phyloP scores from a whole-genome alignment of 2,113 vertebrate genomes.

The Acanthochromis polyacanthus region DNA sequence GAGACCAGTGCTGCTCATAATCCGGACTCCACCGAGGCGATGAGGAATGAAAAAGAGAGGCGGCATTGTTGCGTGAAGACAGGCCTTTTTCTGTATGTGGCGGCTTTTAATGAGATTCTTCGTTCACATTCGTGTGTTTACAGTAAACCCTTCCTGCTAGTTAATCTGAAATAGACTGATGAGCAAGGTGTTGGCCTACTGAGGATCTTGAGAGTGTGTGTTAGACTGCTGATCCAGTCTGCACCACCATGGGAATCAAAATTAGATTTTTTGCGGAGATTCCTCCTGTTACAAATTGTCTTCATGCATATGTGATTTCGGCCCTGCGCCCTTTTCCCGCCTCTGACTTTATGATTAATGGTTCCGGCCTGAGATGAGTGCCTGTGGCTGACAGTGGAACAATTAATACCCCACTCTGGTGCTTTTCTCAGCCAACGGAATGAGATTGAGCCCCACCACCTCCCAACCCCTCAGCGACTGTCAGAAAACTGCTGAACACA shows the following conservation, averaged over 20 bases:
- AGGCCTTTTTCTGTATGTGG: constrained; percentile 38
- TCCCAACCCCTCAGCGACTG: not conserved
- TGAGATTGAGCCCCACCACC: constrained; percentile 11
- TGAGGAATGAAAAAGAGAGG: constrained; percentile 48
- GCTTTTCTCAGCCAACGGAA: constrained; percentile 42
- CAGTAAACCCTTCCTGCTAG: constrained; percentile 41
- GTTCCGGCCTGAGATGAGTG: constrained; percentile 43
- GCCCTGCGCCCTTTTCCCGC: constrained; percentile 9
- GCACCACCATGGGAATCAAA: not conserved
- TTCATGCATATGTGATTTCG: constrained; percentile 57
- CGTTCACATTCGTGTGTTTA: constrained; percentile 35
- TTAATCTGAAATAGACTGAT: constrained; percentile 42
- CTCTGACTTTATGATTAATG: constrained; percentile 64
- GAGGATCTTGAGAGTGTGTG: not conserved
- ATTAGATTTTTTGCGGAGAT: constrained; percentile 34
- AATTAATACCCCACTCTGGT: constrained; percentile 56
- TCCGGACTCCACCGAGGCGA: constrained; percentile 41
- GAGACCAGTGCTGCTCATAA: constrained; percentile 45
- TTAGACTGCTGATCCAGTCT: not conserved
- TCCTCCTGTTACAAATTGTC: constrained; percentile 34
- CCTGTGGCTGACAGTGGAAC: constrained; percentile 50
- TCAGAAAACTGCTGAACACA: constrained; percentile 46
- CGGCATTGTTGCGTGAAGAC: constrained; percentile 52
- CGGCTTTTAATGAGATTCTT: constrained; percentile 50
- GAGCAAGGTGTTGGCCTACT: constrained; percentile 13